Base-by-base conservation (phyloP, 2,797 vertebrate genomes). In the Australoheros facetus region DNA sequence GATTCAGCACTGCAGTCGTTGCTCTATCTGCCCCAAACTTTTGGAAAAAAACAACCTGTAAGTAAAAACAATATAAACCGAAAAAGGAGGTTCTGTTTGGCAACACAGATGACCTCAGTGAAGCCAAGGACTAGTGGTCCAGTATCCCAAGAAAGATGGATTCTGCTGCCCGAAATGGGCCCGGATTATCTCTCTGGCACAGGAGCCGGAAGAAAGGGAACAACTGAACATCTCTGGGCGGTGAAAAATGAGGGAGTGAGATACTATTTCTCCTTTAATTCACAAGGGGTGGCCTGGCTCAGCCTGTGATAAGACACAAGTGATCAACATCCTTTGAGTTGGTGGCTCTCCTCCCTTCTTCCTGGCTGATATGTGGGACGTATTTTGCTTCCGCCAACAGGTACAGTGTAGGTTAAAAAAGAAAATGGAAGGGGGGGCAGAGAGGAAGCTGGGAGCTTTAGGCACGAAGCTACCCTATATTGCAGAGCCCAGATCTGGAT, bases 251-350 rank as follows among this genome's bases (percentile, higher is more conserved):
- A 96, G 93, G 84, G 77, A 84, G 89, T 26, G 56, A 90, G 94
- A 95, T 95, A 94, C 93, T 94, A 95, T 95, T 96, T 95, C 93
- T 94, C 90, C 93, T 95, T 95, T 95, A 96, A 95, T 96, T 96
- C 95, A 93, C 94, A 89, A 93, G 93, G 91, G 94, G 95, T 95
- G 94, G 94, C 92, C 94, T 93, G 95, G 93, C 94, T 92, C 77
- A 83, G 91, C 84, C 82, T 56, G 91, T 80, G 94, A 96, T 96
- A 96, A 96, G 94, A 92, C 91, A 81, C 90, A 86, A 94, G 94
- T 94, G 94, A 96, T 96, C 95, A 95, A 95, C 95, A 93, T 94
- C 88, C 94, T 95, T 91, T 91, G 91, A 94, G 92, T 87, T 82
- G 89, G 85, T 69, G 48, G 64, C 81, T 42, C 81, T 74, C 79